Base-by-base conservation (phyloP, 2,888 invertebrate species). In the Allygus modestus region DNA sequence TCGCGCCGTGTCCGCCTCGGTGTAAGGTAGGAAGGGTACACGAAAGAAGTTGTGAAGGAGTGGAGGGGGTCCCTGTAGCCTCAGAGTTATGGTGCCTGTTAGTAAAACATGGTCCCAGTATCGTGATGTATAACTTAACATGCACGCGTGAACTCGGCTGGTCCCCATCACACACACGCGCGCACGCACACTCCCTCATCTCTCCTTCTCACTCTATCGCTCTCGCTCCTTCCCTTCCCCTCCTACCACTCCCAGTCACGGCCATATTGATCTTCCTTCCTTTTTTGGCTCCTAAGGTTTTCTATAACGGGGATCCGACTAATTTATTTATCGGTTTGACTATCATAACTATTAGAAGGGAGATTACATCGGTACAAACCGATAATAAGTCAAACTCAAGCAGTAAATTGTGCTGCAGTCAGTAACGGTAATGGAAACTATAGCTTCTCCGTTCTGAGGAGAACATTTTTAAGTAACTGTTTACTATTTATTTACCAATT, bases 21-120 rank as follows among this genome's bases (percentile, higher is more conserved):
- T 77, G 77, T 77, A 51, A 77, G 77, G 77, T 51, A 77, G 77
- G 77, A 46, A 51, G 77, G 77, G 15, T 77, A 77, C 77, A 77
- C 77, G 51, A 77, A 26, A 77, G 51, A 75, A 46, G 46, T 41
- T 41, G 75, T 41, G 46, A 43, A 75, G 75, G 75, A 46, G 75
- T 37, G 65, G 46, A 75, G 71, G 37, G 41, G 46, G 43, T 75
- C 26, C n/a, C 75, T 37, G 28, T 33, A 75, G 41, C 26, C n/a
- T 43, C 75, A 71, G 75, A 75, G 41, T 75, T 75, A 75, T 75
- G 23, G 71, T 31, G 33, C 15, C 71, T 71, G 33, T 33, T 33
- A 71, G 71, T 71, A 71, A 71, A 71, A 71, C 71, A 71, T 71
- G 37, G 71, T n/a, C 71, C 11, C 71, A n/a, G 71, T 71, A 71